Conservation (phyloP, 2,113 vertebrate genomes). For the Taxidea taxus region DNA sequence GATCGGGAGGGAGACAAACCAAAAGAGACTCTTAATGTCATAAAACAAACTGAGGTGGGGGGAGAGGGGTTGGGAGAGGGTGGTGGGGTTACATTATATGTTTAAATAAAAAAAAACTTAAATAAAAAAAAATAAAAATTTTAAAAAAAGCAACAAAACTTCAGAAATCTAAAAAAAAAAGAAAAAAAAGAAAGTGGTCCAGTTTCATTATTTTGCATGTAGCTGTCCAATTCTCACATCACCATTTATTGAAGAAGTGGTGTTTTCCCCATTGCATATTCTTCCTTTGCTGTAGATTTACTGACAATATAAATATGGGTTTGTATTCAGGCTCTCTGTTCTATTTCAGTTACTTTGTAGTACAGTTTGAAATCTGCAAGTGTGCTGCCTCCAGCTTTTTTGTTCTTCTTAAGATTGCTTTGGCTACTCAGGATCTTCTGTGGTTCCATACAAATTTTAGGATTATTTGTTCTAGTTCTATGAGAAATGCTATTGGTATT, state of each 20-base stretch:
- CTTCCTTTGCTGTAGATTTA: not conserved
- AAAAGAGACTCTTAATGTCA: no score
- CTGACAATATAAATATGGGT: not conserved
- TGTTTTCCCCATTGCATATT: not conserved
- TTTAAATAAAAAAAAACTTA: no score
- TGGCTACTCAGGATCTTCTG: not conserved
- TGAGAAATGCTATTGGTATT: not conserved
- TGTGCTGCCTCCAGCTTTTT: not conserved
- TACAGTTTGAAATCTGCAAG: not conserved
- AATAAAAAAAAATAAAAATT: no score
- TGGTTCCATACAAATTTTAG: not conserved
- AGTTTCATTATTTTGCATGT: not conserved
- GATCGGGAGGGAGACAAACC: no score
- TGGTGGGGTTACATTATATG: no score
- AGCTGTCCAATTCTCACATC: not conserved
- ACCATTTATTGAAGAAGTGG: not conserved
- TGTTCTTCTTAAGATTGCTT: not conserved
- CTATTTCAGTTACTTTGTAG: not conserved
- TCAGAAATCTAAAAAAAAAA: no score
- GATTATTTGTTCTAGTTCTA: not conserved
- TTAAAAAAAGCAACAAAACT: no score
- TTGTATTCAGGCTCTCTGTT: not conserved
- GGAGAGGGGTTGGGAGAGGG: no score
- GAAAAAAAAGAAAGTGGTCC: not conserved
- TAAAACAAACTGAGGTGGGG: no score